These are phyloP conservation scores for Himalopsyche phryganea DNA, from an alignment of 1,140 invertebrate genomes.

Conservation along the genomic window DNA sequence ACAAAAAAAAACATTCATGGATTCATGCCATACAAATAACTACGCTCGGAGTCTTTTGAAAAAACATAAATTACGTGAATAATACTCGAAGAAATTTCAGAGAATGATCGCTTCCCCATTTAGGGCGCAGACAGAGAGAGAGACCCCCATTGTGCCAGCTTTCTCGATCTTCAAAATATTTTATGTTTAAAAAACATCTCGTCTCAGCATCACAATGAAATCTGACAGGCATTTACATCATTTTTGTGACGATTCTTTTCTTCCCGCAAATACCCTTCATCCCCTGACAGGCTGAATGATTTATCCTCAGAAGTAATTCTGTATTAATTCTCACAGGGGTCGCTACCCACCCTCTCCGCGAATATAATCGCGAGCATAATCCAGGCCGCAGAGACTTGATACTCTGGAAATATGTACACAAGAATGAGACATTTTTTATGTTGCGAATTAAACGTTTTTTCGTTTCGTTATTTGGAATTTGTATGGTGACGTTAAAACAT, in stretches of 20 bases:
- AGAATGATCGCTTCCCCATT: no score
- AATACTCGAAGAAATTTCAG: no score
- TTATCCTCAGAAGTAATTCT: slow-evolving; percentile 16
- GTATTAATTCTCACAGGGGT: slow-evolving; percentile 14
- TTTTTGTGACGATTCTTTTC: slow-evolving; percentile 14
- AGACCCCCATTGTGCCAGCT: background rate
- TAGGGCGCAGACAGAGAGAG: background rate
- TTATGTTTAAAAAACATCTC: background rate
- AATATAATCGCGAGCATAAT: slow-evolving; percentile 4
- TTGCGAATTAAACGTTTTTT: no score
- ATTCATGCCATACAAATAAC: no score
- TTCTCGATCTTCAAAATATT: slow-evolving; percentile 6
- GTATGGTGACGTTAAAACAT: no score
- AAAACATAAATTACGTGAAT: no score
- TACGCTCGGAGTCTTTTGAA: no score
- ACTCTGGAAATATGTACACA: no score
- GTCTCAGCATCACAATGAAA: slow-evolving; percentile 9
- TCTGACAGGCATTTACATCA: slow-evolving; percentile 17
- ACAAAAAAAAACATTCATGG: no score
- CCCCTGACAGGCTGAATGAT: slow-evolving; percentile 8
- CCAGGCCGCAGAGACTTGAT: no score
- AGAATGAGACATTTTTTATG: no score
- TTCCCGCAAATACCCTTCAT: background rate
- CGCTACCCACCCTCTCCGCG: background rate
- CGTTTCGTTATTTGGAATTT: no score